Conservation (phyloP, 2,888 invertebrate genomes). For the Ochlodes sylvanus region DNA sequence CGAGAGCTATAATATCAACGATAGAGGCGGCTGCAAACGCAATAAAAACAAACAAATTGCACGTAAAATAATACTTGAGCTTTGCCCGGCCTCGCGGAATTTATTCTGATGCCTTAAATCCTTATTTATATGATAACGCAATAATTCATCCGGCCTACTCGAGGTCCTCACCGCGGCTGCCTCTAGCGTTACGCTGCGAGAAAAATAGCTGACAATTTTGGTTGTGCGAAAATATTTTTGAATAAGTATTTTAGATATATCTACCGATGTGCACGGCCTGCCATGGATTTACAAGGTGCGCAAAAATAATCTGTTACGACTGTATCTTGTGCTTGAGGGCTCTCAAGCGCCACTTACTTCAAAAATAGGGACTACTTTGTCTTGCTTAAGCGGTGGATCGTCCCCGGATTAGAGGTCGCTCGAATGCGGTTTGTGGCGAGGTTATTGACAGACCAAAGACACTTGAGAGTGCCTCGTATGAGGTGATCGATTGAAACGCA, state of each 20-base stretch:
- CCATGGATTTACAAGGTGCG: constrained; percentile 30
- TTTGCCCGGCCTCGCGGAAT: constrained; percentile 58
- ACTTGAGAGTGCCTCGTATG: not conserved
- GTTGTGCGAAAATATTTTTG: constrained; percentile 15
- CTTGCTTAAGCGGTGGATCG: not conserved
- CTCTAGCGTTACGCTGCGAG: constrained; percentile 23
- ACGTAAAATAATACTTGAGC: constrained; percentile 72
- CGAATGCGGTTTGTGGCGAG: not conserved
- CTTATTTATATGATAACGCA: constrained; percentile 80
- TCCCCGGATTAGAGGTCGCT: not conserved
- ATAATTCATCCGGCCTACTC: constrained; percentile 65
- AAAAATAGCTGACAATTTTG: constrained; percentile 33
- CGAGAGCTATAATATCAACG: constrained; percentile 53
- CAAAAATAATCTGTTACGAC: constrained; percentile 17
- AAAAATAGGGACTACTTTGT: not conserved
- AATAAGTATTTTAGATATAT: constrained; percentile 14
- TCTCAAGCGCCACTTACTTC: not conserved
- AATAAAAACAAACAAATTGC: constrained; percentile 79
- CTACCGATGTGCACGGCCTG: constrained; percentile 3
- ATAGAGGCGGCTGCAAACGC: constrained; percentile 51
- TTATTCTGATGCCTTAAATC: constrained; percentile 76
- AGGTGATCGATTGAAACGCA: too few relatives aligned
- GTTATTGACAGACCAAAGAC: not conserved
- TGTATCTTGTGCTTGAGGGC: not conserved
- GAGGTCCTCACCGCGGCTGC: constrained; percentile 39